Evolutionary conservation across 2,113 vertebrate species (phyloP).

Genomic region (Varanus komodoensis): DNA sequence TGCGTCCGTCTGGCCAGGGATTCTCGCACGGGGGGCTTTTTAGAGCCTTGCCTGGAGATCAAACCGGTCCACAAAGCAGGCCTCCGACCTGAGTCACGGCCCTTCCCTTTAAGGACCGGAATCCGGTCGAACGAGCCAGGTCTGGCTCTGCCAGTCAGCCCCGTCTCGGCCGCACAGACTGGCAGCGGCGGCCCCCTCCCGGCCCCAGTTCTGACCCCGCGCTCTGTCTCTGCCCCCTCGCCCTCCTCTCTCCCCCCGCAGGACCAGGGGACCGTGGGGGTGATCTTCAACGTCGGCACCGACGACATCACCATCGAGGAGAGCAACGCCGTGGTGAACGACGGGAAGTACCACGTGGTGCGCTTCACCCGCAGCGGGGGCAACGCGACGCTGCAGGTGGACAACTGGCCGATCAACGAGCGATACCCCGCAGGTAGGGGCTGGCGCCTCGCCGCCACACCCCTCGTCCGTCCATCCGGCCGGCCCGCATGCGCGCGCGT

Average conservation of each 20-base stretch:
- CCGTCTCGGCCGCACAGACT: too few relatives aligned
- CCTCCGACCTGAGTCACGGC: too few relatives aligned
- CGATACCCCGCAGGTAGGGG: slow-evolving; percentile 92
- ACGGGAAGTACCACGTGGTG: slow-evolving; percentile 96
- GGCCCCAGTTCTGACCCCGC: slow-evolving; percentile 26
- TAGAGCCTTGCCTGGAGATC: too few relatives aligned
- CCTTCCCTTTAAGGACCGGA: too few relatives aligned
- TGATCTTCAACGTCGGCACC: slow-evolving; percentile 96
- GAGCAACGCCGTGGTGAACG: slow-evolving; percentile 89
- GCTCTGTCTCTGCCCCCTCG: background rate
- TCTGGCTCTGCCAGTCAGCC: too few relatives aligned
- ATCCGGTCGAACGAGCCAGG: too few relatives aligned
- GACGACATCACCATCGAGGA: slow-evolving; percentile 96
- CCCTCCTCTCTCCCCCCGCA: slow-evolving; percentile 54
- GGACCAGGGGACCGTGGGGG: slow-evolving; percentile 92
- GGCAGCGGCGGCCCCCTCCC: too few relatives aligned
- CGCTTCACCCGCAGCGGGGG: slow-evolving; percentile 96
- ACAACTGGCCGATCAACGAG: slow-evolving; percentile 95
- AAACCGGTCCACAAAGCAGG: too few relatives aligned
- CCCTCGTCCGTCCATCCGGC: too few relatives aligned
- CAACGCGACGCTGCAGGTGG: slow-evolving; percentile 96
- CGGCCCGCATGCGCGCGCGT: background rate
- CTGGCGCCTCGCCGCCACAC: background rate
- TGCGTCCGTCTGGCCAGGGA: too few relatives aligned
- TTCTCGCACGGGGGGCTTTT: too few relatives aligned